Base-by-base conservation (phyloP, 2,888 invertebrate species). In the Fabriciana adippe region DNA sequence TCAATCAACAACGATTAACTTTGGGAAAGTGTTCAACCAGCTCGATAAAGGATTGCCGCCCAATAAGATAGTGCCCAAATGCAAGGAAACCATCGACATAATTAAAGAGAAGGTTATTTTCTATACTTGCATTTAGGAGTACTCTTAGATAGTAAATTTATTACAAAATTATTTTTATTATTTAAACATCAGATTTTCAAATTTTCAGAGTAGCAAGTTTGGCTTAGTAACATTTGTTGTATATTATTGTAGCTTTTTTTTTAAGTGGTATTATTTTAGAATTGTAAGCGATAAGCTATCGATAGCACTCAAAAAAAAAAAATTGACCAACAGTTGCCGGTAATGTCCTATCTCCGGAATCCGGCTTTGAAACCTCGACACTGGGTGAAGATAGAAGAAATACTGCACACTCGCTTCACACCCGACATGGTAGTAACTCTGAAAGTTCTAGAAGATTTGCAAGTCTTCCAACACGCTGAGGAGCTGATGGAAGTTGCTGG, bases 401-500 rank as follows among this genome's bases (percentile, higher is more conserved):
- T 96, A 15, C 82, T 98, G 1, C 93, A 93, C 70, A 94, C 95
- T n/a, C 96, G 96, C 75, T 95, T 97, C 76, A 94, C 94, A 51
- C 93, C 95, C 0, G 96, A 96, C 41, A 94, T 94, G 75, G 84
- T 89, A 13, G 79, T 97, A 21, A 96, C 95, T 0, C 88, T 98
- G 16, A 93, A 93, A 15, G 87, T 94, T 31, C 93, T 97, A 57
- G 96, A 96, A 69, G 94, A 95, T 0, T 89, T 96, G 5, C 94
- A 95, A n/a, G 96, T 95, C 0, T 97, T 97, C 86, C 94, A 94
- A 60, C 94, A 95, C 76, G 94, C 95, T 0, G 94, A 95, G 13
- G 94, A 95, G 71, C 85, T 98, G 16, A 96, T 96, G 94, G 97
- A 98, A 80, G 95, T 98, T 11, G 96, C 97, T 0, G 96, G 96